Evolutionary conservation across 2,113 vertebrate species (phyloP), one percentile per base, ranked within the genome.

Genomic region (Amia ocellicauda): DNA sequence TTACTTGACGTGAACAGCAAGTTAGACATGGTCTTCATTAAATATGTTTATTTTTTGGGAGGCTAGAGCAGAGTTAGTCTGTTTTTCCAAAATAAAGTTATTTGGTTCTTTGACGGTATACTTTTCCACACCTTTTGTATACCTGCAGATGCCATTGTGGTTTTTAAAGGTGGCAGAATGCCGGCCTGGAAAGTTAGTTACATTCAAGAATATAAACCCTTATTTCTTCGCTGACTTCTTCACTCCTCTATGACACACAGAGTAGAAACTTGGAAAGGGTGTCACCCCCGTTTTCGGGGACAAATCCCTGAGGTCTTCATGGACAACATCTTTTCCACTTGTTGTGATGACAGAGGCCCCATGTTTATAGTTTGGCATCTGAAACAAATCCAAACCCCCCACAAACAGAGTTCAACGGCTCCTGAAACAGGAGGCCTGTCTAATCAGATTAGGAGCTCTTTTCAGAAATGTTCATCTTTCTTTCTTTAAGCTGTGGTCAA

Each of bases 381-480:
- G 13, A 14, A 17, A 26, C n/a, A n/a, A n/a, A n/a, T n/a, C 27
- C 7, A 19, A 16, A 4, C 14, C 7, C 27, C 54, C 54, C 54
- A 13, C 54, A 7, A 56, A n/a, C 67, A 45, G 64, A n/a, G n/a
- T n/a, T n/a, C n/a, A n/a, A n/a, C 58, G 60, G 67, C 78, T 72
- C 63, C 53, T 71, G 69, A 75, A 79, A 72, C 71, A 23, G 70
- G 67, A 72, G 73, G 52, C 13, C 58, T 8, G 54, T 61, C 68
- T 70, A 57, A 76, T 80, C 70, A 64, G 74, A 80, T 79, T 69
- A 69, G 68, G 63, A 69, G 73, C 73, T 62, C 26, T 53, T 57
- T 64, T 80, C 68, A 59, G 19, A 66, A 62, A n/a, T 66, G 49
- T 4, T 66, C 49, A 31, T 73, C 71, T 75, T 72, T 62, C 63